A percentile compares a stretch with the other conserved stretches of the same genome.
Conservation (phyloP, 1,140 invertebrate species). For the Rhagoletis pomonella region DNA sequence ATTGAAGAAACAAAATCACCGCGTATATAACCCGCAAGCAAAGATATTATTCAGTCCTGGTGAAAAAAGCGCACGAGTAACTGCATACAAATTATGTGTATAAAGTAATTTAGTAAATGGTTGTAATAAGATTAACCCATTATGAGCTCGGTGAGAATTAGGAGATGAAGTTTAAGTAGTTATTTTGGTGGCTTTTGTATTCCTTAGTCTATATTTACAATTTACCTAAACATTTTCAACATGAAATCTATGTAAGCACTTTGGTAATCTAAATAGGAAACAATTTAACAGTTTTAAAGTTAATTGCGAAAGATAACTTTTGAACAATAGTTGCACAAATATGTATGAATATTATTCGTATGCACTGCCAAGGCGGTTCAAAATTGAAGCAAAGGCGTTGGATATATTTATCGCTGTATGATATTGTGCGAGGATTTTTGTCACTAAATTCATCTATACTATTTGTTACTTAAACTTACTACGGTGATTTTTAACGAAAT, state of each 20-base stretch:
- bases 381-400: neutral
- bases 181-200: constrained; percentile 10
- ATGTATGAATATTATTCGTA: constrained; percentile 19
- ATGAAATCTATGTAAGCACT: neutral
- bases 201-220: neutral
- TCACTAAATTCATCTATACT: neutral
- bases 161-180: neutral
- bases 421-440: neutral
- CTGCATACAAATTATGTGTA: neutral
- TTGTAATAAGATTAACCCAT: neutral
- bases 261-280: constrained; percentile 23
- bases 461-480: constrained; percentile 7
- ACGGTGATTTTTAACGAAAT: too few relatives aligned
- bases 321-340: neutral
- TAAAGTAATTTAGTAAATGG: neutral
- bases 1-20: constrained; percentile 68
- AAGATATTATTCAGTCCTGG: neutral
- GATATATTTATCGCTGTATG: neutral
- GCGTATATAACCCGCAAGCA: neutral
- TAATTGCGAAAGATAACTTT: constrained; percentile 19
- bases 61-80: neutral
- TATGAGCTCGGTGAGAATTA: neutral
- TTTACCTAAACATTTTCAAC: constrained; percentile 31
- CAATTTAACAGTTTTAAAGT: constrained; percentile 29
- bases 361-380: neutral